Evolutionary conservation across 1,140 invertebrate species (phyloP).

Genomic region (Zaprionus inermis): DNA sequence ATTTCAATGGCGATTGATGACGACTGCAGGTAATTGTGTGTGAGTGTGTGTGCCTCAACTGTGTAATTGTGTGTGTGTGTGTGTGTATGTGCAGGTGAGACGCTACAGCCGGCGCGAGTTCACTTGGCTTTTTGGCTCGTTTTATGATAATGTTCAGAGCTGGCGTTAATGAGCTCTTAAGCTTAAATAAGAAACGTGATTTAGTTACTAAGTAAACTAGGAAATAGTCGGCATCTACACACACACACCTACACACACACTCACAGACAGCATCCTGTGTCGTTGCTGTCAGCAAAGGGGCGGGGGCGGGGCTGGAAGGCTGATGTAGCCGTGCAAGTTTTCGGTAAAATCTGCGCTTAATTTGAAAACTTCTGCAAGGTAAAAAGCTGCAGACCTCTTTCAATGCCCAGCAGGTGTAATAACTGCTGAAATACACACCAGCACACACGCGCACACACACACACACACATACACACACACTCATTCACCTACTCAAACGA

Average conservation of each 20-base stretch:
- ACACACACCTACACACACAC: conserved; percentile 10
- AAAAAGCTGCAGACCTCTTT: conserved; percentile 34
- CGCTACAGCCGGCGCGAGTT: conserved; percentile 22
- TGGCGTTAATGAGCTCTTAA: conserved; percentile 83
- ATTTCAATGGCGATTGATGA: conserved; percentile 82
- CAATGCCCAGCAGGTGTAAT: conserved; percentile 59
- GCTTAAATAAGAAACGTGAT: conserved; percentile 83
- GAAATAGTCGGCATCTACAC: conserved; percentile 50
- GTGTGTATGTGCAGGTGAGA: conserved; percentile 32
- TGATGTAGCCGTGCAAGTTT: conserved; percentile 39
- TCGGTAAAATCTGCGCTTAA: conserved; percentile 76
- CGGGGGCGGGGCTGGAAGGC: not conserved
- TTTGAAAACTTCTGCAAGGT: conserved; percentile 77
- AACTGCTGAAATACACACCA: conserved; percentile 33
- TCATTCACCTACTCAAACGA: conserved; percentile 35
- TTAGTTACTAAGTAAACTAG: conserved; percentile 82
- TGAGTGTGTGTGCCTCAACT: not conserved
- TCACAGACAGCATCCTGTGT: conserved; percentile 4
- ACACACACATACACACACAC: conserved; percentile 6
- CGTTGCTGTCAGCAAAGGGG: not conserved
- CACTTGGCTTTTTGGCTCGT: conserved; percentile 55
- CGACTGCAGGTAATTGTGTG: conserved; percentile 29
- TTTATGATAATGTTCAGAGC: conserved; percentile 80
- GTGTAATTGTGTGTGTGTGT: conserved; percentile 32
- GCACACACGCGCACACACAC: not conserved